Conservation (phyloP, 2,113 vertebrate genomes). For the Aptenodytes patagonicus region DNA sequence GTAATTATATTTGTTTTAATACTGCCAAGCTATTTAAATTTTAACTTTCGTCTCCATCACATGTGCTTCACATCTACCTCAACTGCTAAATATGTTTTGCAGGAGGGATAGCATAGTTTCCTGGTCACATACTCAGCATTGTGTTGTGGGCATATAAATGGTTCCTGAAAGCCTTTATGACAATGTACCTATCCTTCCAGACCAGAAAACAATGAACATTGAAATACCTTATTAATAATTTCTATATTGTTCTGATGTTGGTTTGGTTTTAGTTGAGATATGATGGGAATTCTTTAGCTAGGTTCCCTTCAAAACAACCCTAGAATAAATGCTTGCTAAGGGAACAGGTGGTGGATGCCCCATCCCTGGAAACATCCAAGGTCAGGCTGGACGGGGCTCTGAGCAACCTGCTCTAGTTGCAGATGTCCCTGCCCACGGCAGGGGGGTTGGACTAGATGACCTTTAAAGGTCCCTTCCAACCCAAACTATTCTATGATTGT, state of each 20-base stretch:
- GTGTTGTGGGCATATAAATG: neutral
- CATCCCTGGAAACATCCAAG: neutral
- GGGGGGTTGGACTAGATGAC: neutral
- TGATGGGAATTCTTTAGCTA: neutral
- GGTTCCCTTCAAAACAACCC: neutral
- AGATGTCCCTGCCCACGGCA: neutral
- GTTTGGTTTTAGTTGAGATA: neutral
- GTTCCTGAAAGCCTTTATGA: neutral
- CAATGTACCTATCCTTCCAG: neutral
- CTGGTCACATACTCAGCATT: neutral
- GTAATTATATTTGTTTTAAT: neutral
- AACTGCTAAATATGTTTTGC: neutral
- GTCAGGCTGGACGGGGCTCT: neutral
- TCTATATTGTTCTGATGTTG: neutral
- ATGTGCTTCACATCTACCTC: neutral
- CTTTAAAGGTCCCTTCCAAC: neutral
- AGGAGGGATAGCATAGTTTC: neutral
- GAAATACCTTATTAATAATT: neutral
- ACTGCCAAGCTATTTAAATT: neutral
- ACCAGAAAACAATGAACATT: neutral
- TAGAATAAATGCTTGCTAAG: neutral
- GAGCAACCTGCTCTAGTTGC: neutral
- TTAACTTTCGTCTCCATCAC: neutral
- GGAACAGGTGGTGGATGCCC: neutral
- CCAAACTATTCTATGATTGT: neutral